Conservation (phyloP, 2,888 invertebrate genomes). For the Drosophila falleni region DNA sequence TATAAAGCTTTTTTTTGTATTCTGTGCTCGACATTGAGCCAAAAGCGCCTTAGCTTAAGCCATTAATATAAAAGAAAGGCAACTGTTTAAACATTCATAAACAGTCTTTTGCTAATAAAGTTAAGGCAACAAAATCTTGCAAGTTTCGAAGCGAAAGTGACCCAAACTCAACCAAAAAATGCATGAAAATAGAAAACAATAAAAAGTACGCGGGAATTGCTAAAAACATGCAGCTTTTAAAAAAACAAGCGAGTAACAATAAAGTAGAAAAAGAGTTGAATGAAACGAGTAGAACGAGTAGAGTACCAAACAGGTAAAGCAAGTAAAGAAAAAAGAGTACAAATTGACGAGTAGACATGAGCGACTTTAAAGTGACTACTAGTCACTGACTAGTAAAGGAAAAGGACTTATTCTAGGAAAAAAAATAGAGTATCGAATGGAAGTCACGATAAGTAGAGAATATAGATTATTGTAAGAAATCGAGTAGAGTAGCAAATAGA, state of each 20-base stretch:
- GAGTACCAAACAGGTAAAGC: not conserved
- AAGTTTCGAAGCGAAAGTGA: not conserved
- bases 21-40: constrained; percentile 19
- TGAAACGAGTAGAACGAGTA: not conserved
- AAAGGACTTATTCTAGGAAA: not conserved
- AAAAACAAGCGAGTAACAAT: not conserved
- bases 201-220: not conserved
- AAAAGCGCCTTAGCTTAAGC: constrained; percentile 34
- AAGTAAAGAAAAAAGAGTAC: not conserved
- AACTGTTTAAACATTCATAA: constrained; percentile 44
- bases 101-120: constrained; percentile 18
- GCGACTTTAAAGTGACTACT: too few species aligned
- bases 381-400: too few species aligned
- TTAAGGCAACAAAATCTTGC: not conserved
- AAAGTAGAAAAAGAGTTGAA: not conserved
- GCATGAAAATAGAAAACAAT: constrained; percentile 3
- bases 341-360: not conserved
- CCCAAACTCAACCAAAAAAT: not conserved
- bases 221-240: not conserved
- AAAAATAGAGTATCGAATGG: not conserved
- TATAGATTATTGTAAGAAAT: too few species aligned
- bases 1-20: constrained; percentile 15
- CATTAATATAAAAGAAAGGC: constrained; percentile 35
- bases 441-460: not conserved
- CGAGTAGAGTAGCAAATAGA: not conserved